These are phyloP conservation scores for Picus viridis DNA, from an alignment of 2,797 vertebrate genomes.

Conservation along the genomic window DNA sequence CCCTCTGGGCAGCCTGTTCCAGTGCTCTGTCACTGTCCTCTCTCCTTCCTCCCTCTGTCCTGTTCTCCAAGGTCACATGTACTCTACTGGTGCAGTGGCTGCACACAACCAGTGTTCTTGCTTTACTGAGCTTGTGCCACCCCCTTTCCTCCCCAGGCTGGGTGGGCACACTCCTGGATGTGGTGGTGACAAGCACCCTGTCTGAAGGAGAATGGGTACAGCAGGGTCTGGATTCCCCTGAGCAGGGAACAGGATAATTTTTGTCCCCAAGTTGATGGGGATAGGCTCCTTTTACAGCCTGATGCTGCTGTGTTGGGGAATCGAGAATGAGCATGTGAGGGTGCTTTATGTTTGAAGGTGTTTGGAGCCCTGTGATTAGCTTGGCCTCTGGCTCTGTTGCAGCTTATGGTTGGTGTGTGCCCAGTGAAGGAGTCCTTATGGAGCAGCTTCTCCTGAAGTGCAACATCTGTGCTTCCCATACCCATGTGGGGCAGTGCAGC, in stretches of 20 bases:
- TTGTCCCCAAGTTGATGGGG: background rate
- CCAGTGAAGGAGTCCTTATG: background rate
- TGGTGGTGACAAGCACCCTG: background rate
- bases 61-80: background rate
- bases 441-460: background rate
- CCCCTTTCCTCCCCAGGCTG: background rate
- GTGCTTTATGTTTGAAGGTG: background rate
- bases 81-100: fast-evolving
- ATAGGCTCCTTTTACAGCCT: background rate
- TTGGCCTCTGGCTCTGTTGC: background rate
- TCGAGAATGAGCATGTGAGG: background rate
- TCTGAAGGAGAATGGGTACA: background rate
- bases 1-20: no score
- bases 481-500: background rate
- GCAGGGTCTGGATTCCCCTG: background rate
- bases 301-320: background rate
- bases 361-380: background rate
- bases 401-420: background rate
- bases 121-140: background rate
- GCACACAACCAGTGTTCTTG: fast-evolving
- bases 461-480: background rate
- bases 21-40: no score
- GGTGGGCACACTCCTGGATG: background rate
- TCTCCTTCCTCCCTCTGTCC: background rate
- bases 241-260: background rate